Percentiles rank a stretch among this genome's conserved stretches.
Evolutionary conservation across 30 jellyfish, hydroid and myxozoan species (phyloP).

Genomic region (Morbakka virulenta): DNA sequence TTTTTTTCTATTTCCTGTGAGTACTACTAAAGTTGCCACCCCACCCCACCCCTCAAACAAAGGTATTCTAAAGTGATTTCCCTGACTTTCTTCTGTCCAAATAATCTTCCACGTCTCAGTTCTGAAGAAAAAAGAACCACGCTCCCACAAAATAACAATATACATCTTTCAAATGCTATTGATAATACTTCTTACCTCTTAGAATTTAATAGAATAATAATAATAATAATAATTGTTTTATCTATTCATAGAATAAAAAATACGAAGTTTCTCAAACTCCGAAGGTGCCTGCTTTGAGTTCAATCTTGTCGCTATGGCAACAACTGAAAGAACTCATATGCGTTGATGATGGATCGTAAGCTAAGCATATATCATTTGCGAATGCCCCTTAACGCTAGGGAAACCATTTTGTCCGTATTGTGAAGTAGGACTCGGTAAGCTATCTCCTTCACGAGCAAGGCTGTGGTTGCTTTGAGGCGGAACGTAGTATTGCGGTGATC

Average conservation of each 20-base stretch:
- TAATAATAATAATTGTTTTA: no score
- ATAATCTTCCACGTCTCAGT: no score
- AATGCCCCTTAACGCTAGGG: constrained; percentile 70
- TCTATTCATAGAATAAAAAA: neutral
- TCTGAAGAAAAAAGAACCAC: no score
- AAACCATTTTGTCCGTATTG: constrained; percentile 68
- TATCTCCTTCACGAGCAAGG: constrained; percentile 60
- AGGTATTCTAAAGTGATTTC: no score
- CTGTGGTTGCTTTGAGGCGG: constrained; percentile 26
- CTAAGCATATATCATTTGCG: constrained; percentile 70
- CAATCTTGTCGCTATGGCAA: neutral
- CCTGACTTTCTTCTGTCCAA: no score
- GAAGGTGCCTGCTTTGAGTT: neutral
- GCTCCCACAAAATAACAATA: neutral
- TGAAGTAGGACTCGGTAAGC: constrained; percentile 56
- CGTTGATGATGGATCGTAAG: no score
- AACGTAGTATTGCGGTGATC: constrained; percentile 44
- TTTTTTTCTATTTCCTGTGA: no score
- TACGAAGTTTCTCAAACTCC: neutral
- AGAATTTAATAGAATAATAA: no score
- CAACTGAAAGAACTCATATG: no score
- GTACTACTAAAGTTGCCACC: no score
- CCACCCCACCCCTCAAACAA: no score
- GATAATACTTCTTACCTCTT: neutral
- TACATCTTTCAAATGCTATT: neutral